Conservation (phyloP, 2,113 vertebrate species). For the Melanocharis versteri region DNA sequence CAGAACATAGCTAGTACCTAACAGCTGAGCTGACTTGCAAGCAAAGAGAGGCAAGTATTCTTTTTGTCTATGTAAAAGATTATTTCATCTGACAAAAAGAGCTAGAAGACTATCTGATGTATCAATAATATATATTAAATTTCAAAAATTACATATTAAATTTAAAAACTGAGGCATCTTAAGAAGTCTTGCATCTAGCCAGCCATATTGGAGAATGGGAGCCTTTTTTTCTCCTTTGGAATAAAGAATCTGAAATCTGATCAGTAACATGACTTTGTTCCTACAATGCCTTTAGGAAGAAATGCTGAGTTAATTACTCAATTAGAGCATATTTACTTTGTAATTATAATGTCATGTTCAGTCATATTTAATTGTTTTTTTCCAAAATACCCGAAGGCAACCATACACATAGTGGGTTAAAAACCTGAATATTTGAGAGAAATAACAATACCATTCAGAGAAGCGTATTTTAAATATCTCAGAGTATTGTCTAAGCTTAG, state of each 20-base stretch:
- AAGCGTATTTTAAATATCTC: not conserved
- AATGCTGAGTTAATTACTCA: conserved; percentile 66
- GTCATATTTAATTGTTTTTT: conserved; percentile 60
- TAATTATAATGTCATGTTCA: conserved; percentile 63
- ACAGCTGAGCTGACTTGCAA: not conserved
- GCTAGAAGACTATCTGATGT: not conserved
- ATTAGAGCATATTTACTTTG: conserved; percentile 63
- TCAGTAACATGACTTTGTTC: conserved; percentile 13
- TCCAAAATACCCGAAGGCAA: conserved; percentile 59
- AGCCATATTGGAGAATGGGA: not conserved
- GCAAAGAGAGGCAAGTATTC: not conserved
- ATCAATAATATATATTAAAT: not conserved
- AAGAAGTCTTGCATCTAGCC: not conserved
- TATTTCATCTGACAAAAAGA: not conserved
- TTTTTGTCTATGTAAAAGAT: not conserved
- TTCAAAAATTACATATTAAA: not conserved
- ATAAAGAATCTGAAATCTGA: conserved; percentile 45
- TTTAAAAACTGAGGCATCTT: not conserved
- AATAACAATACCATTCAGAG: not conserved
- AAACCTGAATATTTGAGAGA: not conserved
- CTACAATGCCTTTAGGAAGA: conserved; percentile 57
- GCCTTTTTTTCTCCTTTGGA: not conserved
- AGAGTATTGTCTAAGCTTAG: not conserved
- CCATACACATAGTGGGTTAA: not conserved
- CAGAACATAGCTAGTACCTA: not conserved